Conservation (phyloP, 2,113 vertebrate genomes). For the Carassius gibelio region DNA sequence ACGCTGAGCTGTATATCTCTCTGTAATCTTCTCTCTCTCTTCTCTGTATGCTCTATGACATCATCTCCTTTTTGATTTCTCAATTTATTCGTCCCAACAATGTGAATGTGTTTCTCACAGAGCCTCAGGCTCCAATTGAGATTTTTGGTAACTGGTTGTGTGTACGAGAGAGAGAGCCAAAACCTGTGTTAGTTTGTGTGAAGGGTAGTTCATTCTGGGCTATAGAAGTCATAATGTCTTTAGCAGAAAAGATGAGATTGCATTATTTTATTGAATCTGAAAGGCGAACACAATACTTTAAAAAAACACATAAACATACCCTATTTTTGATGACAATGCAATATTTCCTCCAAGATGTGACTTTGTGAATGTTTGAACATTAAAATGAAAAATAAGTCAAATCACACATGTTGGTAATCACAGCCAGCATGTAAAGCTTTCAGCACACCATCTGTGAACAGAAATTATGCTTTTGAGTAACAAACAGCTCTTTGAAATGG, state of each 20-base stretch:
- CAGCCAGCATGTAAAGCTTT: slow-evolving; percentile 25
- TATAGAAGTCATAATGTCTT: slow-evolving; percentile 68
- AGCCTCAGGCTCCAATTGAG: background rate
- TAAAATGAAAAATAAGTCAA: slow-evolving; percentile 15
- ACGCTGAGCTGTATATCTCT: background rate
- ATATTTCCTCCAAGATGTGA: background rate
- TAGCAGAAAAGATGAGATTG: slow-evolving; percentile 63
- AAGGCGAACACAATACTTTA: slow-evolving; percentile 33
- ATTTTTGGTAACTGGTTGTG: background rate
- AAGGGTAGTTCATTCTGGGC: slow-evolving; percentile 23
- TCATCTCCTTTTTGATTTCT: background rate
- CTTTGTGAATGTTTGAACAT: slow-evolving; percentile 20
- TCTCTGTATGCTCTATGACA: background rate
- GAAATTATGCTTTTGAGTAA: background rate
- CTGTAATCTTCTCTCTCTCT: background rate
- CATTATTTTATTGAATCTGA: slow-evolving; percentile 56
- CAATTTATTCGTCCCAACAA: background rate
- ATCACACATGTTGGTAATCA: slow-evolving; percentile 51
- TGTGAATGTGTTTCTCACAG: slow-evolving; percentile 20
- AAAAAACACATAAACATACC: slow-evolving; percentile 12
- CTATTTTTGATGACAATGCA: background rate
- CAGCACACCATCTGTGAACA: background rate
- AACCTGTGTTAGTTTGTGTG: background rate
- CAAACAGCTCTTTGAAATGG: background rate
- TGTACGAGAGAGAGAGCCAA: background rate